phyloP scores from a whole-genome alignment of 2,113 vertebrate species.

The Columba livia region DNA sequence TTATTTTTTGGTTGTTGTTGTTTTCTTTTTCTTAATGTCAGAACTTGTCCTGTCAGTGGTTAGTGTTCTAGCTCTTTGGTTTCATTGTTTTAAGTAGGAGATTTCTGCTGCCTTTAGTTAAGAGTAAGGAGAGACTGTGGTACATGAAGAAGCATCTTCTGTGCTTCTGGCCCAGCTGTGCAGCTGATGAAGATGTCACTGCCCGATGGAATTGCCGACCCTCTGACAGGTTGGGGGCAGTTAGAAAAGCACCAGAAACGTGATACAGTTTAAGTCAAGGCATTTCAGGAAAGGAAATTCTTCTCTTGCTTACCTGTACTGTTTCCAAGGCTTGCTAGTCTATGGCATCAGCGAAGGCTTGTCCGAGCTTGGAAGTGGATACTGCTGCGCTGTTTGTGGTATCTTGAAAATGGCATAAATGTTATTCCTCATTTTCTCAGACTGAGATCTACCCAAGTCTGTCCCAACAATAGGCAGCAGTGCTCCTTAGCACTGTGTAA shows the following conservation, averaged over 20 bases:
- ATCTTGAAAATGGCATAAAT: background rate
- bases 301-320: background rate
- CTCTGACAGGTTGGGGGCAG: background rate
- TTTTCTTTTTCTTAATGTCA: background rate
- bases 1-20: background rate
- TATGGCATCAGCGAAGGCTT: background rate
- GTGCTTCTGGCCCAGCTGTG: background rate
- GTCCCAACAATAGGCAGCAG: rapidly evolving
- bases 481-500: background rate
- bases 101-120: background rate
- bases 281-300: background rate
- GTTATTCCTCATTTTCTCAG: background rate
- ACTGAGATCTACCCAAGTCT: background rate
- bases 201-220: background rate
- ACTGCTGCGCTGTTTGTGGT: background rate
- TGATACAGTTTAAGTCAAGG: background rate
- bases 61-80: background rate
- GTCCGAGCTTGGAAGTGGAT: background rate
- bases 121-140: background rate
- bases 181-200: background rate
- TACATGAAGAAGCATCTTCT: background rate
- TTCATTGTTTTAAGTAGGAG: background rate
- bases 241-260: background rate
- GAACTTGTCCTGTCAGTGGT: background rate
- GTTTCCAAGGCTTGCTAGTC: background rate